These are phyloP conservation scores for Cheumatopsyche charites DNA, from an alignment of 1,140 invertebrate genomes.

Conservation along the genomic window DNA sequence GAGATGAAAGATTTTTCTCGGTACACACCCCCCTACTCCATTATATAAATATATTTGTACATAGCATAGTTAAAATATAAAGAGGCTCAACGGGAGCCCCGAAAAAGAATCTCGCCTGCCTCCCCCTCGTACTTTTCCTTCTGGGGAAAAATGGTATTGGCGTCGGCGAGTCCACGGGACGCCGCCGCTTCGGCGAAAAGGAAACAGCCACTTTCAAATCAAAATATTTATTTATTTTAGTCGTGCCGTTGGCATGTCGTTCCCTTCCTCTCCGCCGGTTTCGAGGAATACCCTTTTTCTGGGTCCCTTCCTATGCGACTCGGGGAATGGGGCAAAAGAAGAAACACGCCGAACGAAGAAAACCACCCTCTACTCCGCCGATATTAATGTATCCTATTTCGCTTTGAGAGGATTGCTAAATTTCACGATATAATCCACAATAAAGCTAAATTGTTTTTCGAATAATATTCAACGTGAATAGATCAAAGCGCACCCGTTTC, in stretches of 20 bases:
- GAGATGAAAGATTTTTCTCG: slow-evolving; percentile 17
- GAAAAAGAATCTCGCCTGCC: slow-evolving; percentile 16
- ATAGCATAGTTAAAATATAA: no score
- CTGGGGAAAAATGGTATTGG: slow-evolving; percentile 27
- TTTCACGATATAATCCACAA: not conserved
- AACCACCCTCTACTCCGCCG: not conserved
- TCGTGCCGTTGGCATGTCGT: slow-evolving; percentile 38
- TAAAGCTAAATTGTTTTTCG: no score
- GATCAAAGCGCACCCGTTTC: no score
- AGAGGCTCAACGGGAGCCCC: not conserved
- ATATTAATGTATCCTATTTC: not conserved
- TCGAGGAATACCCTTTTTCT: slow-evolving; percentile 24
- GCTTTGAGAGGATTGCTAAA: not conserved
- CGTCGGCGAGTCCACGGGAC: slow-evolving; percentile 34
- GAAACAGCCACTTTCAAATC: slow-evolving; percentile 46
- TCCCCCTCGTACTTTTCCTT: not conserved
- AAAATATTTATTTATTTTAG: slow-evolving; percentile 47
- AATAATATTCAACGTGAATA: no score
- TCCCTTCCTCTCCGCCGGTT: not conserved
- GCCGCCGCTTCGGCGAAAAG: slow-evolving; percentile 32
- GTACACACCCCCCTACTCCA: not conserved
- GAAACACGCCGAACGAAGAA: not conserved
- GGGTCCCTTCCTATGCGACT: slow-evolving; percentile 9
- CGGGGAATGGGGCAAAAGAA: not conserved
- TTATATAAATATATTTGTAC: no score